Evolutionary conservation across 2,888 invertebrate genomes (phyloP), one percentile per base, ranked within the genome.

Genomic region (Marronus borbonicus): DNA sequence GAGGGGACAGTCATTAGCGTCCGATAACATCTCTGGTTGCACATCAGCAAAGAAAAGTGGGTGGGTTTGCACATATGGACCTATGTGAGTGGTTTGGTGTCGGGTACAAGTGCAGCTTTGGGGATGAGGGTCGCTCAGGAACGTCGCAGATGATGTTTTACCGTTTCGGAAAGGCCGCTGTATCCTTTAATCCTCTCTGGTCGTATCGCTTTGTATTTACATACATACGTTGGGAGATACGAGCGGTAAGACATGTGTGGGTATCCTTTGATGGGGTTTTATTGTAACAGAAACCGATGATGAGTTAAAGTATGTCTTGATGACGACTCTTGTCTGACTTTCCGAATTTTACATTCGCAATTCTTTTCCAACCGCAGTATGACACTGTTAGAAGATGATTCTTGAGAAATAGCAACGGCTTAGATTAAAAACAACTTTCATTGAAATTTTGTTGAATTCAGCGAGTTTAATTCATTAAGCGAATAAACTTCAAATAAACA

Each of bases 21-120:
- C 86, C 85, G 88, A 88, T 87, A 88, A 86, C 87, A 87, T 87
- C 88, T 87, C 86, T 84, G 84, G 87, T 87, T 87, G 84, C 87
- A 83, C 55, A 20, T 8, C 17, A 20, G 83, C 14, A 84, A 83
- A 82, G 84, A 84, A 84, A 86, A 81, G 85, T 84, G 86, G 82
- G 86, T 85, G 85, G 84, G 84, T 83, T 80, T 80, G 81, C 83
- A 82, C 87, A 87, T 87, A 86, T 86, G 86, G 69, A 39, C 76
- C 49, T 58, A 39, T 60, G 74, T 36, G 69, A 24, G 24, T 58
- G 5, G 50, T 87, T 83, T 83, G 85, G 88, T 88, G 88, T 88
- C 83, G 86, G 81, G 82, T 85, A 86, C 87, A 88, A 88, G 88
- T 88, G 86, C 85, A 84, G 83, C 80, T 82, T 78, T 77, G 80